phyloP scores from a whole-genome alignment of 2,888 invertebrate species.

The Nowickia ferox region DNA sequence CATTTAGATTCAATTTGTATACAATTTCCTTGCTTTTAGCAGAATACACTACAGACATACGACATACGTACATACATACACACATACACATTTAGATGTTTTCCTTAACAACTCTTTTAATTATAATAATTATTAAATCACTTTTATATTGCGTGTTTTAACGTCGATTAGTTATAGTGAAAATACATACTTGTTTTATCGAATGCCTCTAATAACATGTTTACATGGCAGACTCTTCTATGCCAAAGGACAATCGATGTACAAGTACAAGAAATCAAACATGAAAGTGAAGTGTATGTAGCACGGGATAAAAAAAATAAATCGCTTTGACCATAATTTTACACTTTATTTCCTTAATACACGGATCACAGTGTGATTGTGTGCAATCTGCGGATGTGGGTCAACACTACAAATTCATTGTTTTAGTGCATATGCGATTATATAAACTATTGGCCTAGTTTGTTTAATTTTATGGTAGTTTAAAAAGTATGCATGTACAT shows the following conservation, averaged over 20 bases:
- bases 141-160: constrained; percentile 51
- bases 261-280: constrained; percentile 13
- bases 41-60: background rate
- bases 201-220: constrained; percentile 10
- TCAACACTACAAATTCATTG: constrained; percentile 43
- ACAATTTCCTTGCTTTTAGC: background rate
- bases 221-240: constrained; percentile 25
- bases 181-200: constrained; percentile 6
- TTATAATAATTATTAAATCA: constrained; percentile 25
- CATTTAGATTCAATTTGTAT: background rate
- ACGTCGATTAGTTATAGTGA: constrained; percentile 30
- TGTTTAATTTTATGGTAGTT: background rate
- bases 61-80: too few relatives aligned
- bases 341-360: constrained; percentile 16
- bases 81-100: too few relatives aligned
- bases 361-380: background rate
- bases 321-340: constrained; percentile 37
- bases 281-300: background rate
- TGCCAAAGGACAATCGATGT: constrained; percentile 17
- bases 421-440: constrained; percentile 33
- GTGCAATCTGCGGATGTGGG: constrained; percentile 53
- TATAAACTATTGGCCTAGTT: constrained; percentile 45
- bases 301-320: constrained; percentile 26
- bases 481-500: constrained; percentile 32
- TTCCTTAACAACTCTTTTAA: constrained; percentile 11